Percentiles rank a stretch among this genome's conserved stretches.
Conservation (phyloP, 2,113 vertebrate species). For the Vireo altiloquus region DNA sequence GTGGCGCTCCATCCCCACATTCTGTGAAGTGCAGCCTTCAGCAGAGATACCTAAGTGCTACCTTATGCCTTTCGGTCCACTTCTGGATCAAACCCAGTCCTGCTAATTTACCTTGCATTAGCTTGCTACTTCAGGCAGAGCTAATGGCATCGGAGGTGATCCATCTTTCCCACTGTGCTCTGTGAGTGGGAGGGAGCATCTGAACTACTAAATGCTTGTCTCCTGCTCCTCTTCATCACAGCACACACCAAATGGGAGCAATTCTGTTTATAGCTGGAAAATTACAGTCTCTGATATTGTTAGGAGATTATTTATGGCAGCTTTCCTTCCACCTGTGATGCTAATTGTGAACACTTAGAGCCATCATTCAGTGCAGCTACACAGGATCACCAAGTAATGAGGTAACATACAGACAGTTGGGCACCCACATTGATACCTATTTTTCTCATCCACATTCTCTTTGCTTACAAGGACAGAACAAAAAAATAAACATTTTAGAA, state of each 20-base stretch:
- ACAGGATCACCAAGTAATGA: neutral
- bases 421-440: neutral
- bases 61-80: neutral
- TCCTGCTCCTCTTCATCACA: neutral
- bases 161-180: neutral
- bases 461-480: neutral
- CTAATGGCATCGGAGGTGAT: neutral
- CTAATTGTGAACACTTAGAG: neutral
- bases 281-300: neutral
- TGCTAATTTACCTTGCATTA: conserved; percentile 17
- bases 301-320: conserved; percentile 46
- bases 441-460: neutral
- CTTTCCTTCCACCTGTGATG: conserved; percentile 39
- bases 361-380: neutral
- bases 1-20: neutral
- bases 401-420: neutral
- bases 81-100: neutral
- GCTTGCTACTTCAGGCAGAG: conserved; percentile 37
- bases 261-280: neutral
- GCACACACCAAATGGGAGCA: neutral
- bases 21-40: neutral
- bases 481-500: neutral
- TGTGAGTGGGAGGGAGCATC: neutral
- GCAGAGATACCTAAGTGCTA: neutral
- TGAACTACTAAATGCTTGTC: neutral